These are phyloP conservation scores for Drosophila seguyi DNA, from an alignment of 1,140 invertebrate genomes.

Conservation along the genomic window DNA sequence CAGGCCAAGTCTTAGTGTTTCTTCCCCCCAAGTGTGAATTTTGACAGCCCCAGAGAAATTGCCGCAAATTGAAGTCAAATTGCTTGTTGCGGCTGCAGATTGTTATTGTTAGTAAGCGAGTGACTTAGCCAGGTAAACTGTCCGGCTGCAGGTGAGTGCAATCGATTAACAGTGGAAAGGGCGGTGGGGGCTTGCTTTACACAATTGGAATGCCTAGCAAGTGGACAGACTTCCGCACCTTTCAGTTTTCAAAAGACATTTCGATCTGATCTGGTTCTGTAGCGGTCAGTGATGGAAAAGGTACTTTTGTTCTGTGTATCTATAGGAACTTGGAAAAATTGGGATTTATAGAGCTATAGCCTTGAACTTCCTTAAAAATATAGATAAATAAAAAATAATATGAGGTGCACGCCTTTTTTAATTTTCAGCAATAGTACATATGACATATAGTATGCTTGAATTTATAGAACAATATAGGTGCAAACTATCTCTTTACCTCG, in stretches of 20 bases:
- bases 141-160: conserved; percentile 8
- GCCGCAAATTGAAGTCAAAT: conserved; percentile 11
- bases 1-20: conserved; percentile 23
- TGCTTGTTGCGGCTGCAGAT: conserved; percentile 23
- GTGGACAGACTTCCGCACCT: conserved; percentile 57
- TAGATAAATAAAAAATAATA: neutral
- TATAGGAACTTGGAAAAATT: neutral
- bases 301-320: neutral
- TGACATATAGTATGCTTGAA: too few species aligned
- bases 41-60: conserved; percentile 42
- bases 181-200: conserved; percentile 25
- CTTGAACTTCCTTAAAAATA: neutral
- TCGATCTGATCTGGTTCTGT: conserved; percentile 14
- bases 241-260: conserved; percentile 27
- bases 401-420: too few species aligned
- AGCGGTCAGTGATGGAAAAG: conserved; percentile 8
- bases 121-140: conserved; percentile 2
- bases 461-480: neutral
- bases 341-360: too few species aligned
- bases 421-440: too few species aligned
- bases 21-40: conserved; percentile 16
- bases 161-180: conserved; percentile 9
- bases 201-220: conserved; percentile 64
- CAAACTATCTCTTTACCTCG: neutral
- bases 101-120: neutral